Conservation (phyloP, 1,140 invertebrate genomes). For the Proctacanthus coquilletti region DNA sequence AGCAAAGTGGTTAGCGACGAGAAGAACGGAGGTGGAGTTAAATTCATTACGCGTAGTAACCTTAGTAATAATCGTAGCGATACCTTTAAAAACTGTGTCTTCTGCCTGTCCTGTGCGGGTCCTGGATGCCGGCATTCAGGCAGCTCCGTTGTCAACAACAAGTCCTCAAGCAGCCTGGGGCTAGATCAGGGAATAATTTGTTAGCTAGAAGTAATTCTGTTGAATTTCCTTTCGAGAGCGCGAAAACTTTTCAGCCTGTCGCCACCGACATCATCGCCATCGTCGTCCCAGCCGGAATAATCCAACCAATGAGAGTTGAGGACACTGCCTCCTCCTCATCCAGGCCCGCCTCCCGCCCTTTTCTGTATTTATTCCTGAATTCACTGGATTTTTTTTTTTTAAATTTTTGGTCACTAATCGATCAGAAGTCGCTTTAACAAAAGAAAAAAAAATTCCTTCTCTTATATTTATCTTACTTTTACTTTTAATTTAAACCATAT, state of each 20-base stretch:
- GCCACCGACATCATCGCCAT: not conserved
- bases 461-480: too few species aligned
- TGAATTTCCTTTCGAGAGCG: not conserved
- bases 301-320: too few species aligned
- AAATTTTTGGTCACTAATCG: not conserved
- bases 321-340: too few species aligned
- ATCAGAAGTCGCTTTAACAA: too few species aligned
- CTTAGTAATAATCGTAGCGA: constrained; percentile 16
- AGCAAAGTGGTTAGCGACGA: not conserved
- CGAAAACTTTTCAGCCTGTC: too few species aligned
- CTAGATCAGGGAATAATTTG: constrained; percentile 30
- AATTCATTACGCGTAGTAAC: constrained; percentile 4
- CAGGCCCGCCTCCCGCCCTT: too few species aligned
- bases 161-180: constrained; percentile 22
- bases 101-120: constrained; percentile 6
- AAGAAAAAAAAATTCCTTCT: too few species aligned
- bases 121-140: constrained; percentile 8
- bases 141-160: constrained; percentile 15
- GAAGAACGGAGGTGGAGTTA: not conserved
- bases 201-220: constrained; percentile 19
- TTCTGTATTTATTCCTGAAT: not conserved
- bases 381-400: not conserved
- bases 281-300: too few species aligned
- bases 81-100: constrained; percentile 5
- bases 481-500: too few species aligned